These are phyloP conservation scores for Brotula barbata DNA, from an alignment of 2,797 vertebrate genomes.

Conservation along the genomic window DNA sequence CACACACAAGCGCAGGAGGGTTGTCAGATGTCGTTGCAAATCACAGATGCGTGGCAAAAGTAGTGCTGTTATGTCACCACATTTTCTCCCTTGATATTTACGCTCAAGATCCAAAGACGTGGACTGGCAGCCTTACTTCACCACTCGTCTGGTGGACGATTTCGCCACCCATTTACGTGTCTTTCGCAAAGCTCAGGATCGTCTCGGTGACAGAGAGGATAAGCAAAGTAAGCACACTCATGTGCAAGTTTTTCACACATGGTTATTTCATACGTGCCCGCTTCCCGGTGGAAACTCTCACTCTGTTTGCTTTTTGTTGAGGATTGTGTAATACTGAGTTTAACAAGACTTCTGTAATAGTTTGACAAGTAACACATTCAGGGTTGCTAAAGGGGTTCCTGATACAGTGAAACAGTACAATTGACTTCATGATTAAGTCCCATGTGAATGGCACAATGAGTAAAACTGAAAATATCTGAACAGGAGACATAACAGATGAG, in stretches of 20 bases:
- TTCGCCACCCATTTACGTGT: conserved; percentile 98
- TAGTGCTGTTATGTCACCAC: too few relatives aligned
- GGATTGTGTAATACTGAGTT: too few relatives aligned
- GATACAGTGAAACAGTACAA: neutral
- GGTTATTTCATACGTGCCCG: neutral
- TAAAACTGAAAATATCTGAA: conserved; percentile 24
- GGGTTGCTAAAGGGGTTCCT: too few relatives aligned
- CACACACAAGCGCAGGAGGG: neutral
- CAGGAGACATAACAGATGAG: conserved; percentile 90
- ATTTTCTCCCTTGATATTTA: neutral
- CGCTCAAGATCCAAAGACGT: conserved; percentile 86
- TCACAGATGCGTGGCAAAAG: too few relatives aligned
- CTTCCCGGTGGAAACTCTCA: too few relatives aligned
- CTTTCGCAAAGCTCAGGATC: conserved; percentile 98
- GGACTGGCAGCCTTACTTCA: conserved; percentile 99
- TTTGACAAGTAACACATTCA: too few relatives aligned
- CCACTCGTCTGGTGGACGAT: conserved; percentile 96
- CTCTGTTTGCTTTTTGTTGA: too few relatives aligned
- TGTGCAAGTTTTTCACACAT: neutral
- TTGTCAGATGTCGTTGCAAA: neutral
- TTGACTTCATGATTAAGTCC: neutral
- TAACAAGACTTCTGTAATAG: too few relatives aligned
- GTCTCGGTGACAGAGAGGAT: conserved; percentile 89
- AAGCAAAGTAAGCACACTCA: conserved; percentile 82
- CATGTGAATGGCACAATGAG: too few relatives aligned